These are phyloP conservation scores for Drosophila pseudotalamancana DNA, from an alignment of 2,888 invertebrate species.

Conservation along the genomic window DNA sequence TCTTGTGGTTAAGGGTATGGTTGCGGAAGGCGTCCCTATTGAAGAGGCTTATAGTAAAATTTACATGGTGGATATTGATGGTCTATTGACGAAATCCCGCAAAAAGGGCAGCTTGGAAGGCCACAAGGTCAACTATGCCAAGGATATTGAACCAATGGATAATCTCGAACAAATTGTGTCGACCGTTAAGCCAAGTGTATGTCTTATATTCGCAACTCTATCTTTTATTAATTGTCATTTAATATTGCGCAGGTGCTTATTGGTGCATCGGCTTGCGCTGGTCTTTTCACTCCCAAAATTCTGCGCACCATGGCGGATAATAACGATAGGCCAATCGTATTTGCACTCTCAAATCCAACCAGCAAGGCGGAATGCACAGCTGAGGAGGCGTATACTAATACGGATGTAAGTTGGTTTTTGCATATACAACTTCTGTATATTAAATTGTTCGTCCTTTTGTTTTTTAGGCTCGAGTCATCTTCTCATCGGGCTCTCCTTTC, in stretches of 20 bases:
- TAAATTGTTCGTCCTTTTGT: too few relatives aligned
- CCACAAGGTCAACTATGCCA: slow-evolving; percentile 90
- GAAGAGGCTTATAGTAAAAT: slow-evolving; percentile 94
- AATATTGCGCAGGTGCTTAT: slow-evolving; percentile 79
- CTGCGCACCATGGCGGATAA: slow-evolving; percentile 93
- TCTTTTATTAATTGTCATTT: not conserved
- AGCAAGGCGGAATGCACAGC: slow-evolving; percentile 99
- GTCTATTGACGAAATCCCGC: slow-evolving; percentile 91
- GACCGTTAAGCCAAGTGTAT: slow-evolving; percentile 95
- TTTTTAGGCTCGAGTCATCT: slow-evolving; percentile 95
- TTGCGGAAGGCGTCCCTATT: slow-evolving; percentile 87
- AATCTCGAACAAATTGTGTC: slow-evolving; percentile 92
- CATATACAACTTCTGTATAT: not conserved
- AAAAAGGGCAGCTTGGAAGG: slow-evolving; percentile 88
- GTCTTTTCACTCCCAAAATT: slow-evolving; percentile 95
- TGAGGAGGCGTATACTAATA: slow-evolving; percentile 95
- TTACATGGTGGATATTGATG: slow-evolving; percentile 98
- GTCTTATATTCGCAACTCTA: slow-evolving; percentile 48
- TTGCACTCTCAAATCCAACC: slow-evolving; percentile 99
- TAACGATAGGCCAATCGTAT: slow-evolving; percentile 96
- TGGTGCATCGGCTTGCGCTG: slow-evolving; percentile 96
- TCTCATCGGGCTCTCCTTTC: slow-evolving; percentile 98
- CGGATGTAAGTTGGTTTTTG: slow-evolving; percentile 89
- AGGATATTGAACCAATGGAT: slow-evolving; percentile 91
- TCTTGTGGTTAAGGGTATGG: slow-evolving; percentile 95